Evolutionary conservation across 2,797 vertebrate genomes (phyloP), one percentile per base, ranked within the genome.

Genomic region (Acropternis orthonyx): DNA sequence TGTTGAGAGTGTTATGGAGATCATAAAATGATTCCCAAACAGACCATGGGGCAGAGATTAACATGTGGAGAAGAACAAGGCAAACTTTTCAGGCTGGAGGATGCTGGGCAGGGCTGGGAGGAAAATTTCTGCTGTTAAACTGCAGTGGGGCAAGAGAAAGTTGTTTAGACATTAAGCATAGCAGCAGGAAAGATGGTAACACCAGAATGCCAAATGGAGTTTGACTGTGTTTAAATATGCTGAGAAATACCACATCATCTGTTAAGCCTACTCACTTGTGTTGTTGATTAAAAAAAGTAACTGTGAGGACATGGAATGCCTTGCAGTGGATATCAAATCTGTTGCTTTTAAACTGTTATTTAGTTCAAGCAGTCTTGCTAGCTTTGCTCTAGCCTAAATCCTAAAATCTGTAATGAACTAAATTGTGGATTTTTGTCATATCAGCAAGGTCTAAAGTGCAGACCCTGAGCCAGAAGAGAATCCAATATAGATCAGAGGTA

Each of bases 21-120:
- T 74, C 67, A 58, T 86, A 82, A 94, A 87, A 63, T 13, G 5
- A 61, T 91, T 94, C 75, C 74, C 56, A 88, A 84, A 56, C 51
- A 88, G 49, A 69, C 21, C 2, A 3, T 23, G 76, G 83, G 56
- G 43, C 77, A 94, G 48, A 87, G 66, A 93, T 94, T 85, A 92
- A 73, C 17, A 3, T 65, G n/a, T 22, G 55, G 54, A 52, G 34
- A 68, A 86, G 81, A 85, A 66, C 22, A 52, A 56, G 55, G 22
- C 68, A 82, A 92, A 84, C 51, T 82, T 61, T 44, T 54, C 28
- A 52, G 54, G 21, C 36, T 93, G 48, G 41, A 69, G 94, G 93
- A 15, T 48, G 18, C 39, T 66, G 66, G 66, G 67, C 58, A 73
- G 44, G 36, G 23, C 56, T 79, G 37, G 27, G 23, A 52, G 22